Evolutionary conservation across 53 echinoderm and acorn worm genomes (phyloP).

Genomic region (Arbacia lixula): DNA sequence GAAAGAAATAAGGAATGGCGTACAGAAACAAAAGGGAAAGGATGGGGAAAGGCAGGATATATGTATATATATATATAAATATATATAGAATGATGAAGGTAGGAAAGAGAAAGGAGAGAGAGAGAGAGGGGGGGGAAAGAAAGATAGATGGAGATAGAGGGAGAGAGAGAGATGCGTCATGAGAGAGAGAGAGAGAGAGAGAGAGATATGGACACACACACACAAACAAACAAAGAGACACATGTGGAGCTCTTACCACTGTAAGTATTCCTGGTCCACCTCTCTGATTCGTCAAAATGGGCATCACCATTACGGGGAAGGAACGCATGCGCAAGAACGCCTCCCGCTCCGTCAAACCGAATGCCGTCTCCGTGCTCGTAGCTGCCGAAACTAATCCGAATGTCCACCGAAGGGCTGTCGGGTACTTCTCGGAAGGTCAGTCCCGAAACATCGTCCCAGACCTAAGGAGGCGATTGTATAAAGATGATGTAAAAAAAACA

Average conservation of each 20-base stretch:
- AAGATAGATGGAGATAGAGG: too few relatives aligned
- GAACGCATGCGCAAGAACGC: slow-evolving; percentile 76
- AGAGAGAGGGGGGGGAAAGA: too few relatives aligned
- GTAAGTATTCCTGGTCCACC: slow-evolving; percentile 60
- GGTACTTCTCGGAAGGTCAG: slow-evolving; percentile 73
- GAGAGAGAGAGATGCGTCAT: too few relatives aligned
- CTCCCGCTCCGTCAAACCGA: slow-evolving; percentile 72
- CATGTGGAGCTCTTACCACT: slow-evolving; percentile 26
- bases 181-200: too few relatives aligned
- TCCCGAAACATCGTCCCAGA: slow-evolving; percentile 67
- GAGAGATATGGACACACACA: too few relatives aligned
- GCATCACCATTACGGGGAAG: slow-evolving; percentile 63
- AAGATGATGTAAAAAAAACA: background rate
- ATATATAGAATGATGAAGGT: too few relatives aligned
- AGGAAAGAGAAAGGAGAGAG: too few relatives aligned
- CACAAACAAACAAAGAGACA: background rate
- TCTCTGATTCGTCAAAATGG: slow-evolving; percentile 72
- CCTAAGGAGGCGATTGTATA: slow-evolving; percentile 50
- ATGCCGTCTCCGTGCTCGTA: slow-evolving; percentile 68
- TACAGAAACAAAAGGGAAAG: too few relatives aligned
- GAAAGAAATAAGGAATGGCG: too few relatives aligned
- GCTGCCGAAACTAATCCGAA: slow-evolving; percentile 57
- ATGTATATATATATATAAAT: too few relatives aligned
- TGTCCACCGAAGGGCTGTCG: slow-evolving; percentile 9
- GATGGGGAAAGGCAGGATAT: too few relatives aligned